Conservation (phyloP, 1,140 invertebrate species). For the Bradysia coprophila region DNA sequence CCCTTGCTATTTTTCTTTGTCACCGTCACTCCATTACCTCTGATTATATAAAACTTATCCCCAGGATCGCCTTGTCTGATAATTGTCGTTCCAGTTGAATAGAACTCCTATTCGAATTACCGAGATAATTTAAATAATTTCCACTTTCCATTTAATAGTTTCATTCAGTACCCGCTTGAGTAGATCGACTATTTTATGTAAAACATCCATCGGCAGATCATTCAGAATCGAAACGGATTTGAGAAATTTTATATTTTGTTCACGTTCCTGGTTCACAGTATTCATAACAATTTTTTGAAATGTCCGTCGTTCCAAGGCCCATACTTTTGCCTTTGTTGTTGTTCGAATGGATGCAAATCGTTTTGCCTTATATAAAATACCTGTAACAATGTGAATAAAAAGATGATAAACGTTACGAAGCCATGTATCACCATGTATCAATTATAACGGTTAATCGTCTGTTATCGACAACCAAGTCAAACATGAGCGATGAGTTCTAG, state of each 20-base stretch:
- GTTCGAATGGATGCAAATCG: constrained; percentile 70
- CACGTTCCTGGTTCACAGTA: constrained; percentile 55
- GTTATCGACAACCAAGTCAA: not conserved
- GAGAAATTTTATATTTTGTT: constrained; percentile 72
- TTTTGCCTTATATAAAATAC: constrained; percentile 82
- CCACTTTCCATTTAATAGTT: no score
- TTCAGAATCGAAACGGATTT: constrained; percentile 66
- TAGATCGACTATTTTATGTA: constrained; percentile 77
- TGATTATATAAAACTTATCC: constrained; percentile 93
- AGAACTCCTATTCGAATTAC: constrained; percentile 46
- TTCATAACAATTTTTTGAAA: constrained; percentile 82
- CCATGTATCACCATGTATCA: not conserved
- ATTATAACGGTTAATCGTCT: not conserved
- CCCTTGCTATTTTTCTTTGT: constrained; percentile 38
- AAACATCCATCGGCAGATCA: constrained; percentile 57
- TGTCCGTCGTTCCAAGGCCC: constrained; percentile 67
- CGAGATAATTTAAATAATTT: no score
- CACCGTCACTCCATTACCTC: constrained; percentile 69
- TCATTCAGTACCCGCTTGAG: constrained; percentile 57
- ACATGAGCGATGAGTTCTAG: not conserved
- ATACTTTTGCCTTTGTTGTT: constrained; percentile 62
- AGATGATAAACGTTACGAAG: not conserved
- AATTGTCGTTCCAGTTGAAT: constrained; percentile 65
- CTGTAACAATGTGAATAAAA: no score
- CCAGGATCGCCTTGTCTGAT: constrained; percentile 85